phyloP scores from a whole-genome alignment of 2,113 vertebrate species.

The Xenopus laevis region DNA sequence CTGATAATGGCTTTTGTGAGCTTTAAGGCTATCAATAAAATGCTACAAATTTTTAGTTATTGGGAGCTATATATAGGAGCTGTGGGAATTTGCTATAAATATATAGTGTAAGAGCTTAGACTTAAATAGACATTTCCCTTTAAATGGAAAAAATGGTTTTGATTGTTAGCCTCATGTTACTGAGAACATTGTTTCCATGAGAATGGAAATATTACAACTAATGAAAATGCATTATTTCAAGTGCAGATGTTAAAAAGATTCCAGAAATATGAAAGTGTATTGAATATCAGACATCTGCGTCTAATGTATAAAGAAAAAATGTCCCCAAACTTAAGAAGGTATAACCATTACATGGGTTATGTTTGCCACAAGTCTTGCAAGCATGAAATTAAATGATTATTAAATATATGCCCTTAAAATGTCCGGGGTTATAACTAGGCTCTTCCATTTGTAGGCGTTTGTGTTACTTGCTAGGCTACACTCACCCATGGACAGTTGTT shows the following conservation, averaged over 20 bases:
- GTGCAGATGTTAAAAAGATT: constrained; percentile 2
- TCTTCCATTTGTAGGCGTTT: no score
- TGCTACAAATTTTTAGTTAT: neutral
- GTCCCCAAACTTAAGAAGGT: neutral
- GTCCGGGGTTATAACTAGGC: no score
- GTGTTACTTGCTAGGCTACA: no score
- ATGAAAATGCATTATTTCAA: neutral
- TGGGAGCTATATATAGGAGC: neutral
- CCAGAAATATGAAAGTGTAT: neutral
- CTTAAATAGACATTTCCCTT: neutral
- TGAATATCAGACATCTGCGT: constrained; percentile 1
- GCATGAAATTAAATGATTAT: no score
- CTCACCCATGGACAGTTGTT: no score
- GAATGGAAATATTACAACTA: neutral
- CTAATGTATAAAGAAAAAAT: neutral
- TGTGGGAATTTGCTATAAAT: neutral
- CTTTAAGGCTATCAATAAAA: neutral
- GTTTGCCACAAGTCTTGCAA: no score
- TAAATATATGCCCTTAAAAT: no score
- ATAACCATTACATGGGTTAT: no score
- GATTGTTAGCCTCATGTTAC: neutral
- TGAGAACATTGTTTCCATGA: neutral
- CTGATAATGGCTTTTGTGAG: neutral
- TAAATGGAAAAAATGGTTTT: neutral
- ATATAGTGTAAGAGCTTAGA: neutral